These are phyloP conservation scores for Heliconius aoede DNA, from an alignment of 2,888 invertebrate species.

Conservation along the genomic window DNA sequence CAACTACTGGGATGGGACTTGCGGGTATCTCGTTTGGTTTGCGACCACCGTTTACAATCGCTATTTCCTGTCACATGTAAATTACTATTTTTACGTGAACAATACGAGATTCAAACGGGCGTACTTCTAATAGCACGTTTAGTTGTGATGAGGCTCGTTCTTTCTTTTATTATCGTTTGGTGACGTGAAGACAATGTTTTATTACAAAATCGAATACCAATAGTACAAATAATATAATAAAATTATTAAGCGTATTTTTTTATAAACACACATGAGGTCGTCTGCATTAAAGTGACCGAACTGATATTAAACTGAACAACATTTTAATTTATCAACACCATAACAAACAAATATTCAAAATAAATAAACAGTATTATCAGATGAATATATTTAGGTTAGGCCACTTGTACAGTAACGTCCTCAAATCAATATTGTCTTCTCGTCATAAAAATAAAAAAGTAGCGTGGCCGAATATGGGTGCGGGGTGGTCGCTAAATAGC, in stretches of 20 bases:
- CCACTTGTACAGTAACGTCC: not conserved
- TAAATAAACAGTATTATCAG: not conserved
- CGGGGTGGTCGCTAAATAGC: slow-evolving; percentile 75
- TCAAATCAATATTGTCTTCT: slow-evolving; percentile 58
- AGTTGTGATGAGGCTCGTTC: slow-evolving; percentile 78
- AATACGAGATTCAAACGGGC: slow-evolving; percentile 53
- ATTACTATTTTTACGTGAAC: slow-evolving; percentile 17
- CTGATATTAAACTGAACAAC: not conserved
- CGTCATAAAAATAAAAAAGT: slow-evolving; percentile 49
- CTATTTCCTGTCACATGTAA: slow-evolving; percentile 29
- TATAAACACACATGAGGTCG: not conserved
- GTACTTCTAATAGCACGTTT: slow-evolving; percentile 73
- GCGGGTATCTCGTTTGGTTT: slow-evolving; percentile 56
- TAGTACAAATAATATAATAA: not conserved
- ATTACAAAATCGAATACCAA: slow-evolving; percentile 7
- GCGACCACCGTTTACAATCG: slow-evolving; percentile 69
- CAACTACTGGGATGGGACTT: slow-evolving; percentile 55
- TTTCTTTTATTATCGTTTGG: slow-evolving; percentile 55
- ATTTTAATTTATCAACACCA: not conserved
- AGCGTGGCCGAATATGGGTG: slow-evolving; percentile 72
- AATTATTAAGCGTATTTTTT: not conserved
- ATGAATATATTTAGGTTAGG: not conserved
- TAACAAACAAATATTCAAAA: not conserved
- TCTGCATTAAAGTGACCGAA: not conserved
- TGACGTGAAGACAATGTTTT: slow-evolving; percentile 68